Percentiles rank a stretch among this genome's conserved stretches.
These are phyloP conservation scores for Romanomermis culicivorax DNA, from an alignment of 2,888 invertebrate species.

Conservation along the genomic window DNA sequence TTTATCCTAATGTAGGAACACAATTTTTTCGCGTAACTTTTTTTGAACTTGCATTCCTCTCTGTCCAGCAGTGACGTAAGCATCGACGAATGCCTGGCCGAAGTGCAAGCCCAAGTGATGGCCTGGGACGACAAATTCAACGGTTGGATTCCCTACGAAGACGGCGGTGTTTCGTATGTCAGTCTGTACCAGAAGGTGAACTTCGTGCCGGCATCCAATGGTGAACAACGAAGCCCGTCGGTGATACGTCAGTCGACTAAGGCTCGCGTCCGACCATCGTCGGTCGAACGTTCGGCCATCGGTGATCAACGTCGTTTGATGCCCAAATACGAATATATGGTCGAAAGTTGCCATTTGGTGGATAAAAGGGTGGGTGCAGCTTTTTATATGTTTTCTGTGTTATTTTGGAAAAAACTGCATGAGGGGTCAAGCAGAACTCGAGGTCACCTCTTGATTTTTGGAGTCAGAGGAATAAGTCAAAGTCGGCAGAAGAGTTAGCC, in stretches of 20 bases:
- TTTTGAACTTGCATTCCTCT: too few species aligned
- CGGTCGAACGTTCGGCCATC: slow-evolving; percentile 2
- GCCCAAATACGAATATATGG: slow-evolving; percentile 46
- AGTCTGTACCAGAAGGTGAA: slow-evolving; percentile 9
- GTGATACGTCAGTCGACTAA: neutral
- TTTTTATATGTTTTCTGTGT: neutral
- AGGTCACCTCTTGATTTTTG: neutral
- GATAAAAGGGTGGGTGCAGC: neutral
- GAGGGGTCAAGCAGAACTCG: neutral
- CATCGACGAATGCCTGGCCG: slow-evolving; percentile 58
- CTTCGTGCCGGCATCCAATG: neutral
- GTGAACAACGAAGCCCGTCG: neutral
- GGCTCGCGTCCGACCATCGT: slow-evolving; percentile 1
- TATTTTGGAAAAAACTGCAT: slow-evolving; percentile 52
- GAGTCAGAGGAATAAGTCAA: too few species aligned
- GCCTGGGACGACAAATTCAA: slow-evolving; percentile 88
- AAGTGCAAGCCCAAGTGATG: slow-evolving; percentile 96
- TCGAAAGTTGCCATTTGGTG: slow-evolving; percentile 46
- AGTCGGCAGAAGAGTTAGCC: too few species aligned
- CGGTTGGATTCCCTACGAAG: slow-evolving; percentile 48
- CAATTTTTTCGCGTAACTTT: too few species aligned
- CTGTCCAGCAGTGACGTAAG: too few species aligned
- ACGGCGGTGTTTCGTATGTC: slow-evolving; percentile 22
- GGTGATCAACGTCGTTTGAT: slow-evolving; percentile 6
- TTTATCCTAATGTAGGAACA: too few species aligned